Conservation (phyloP, 1,140 invertebrate species). For the Cheumatopsyche charites region DNA sequence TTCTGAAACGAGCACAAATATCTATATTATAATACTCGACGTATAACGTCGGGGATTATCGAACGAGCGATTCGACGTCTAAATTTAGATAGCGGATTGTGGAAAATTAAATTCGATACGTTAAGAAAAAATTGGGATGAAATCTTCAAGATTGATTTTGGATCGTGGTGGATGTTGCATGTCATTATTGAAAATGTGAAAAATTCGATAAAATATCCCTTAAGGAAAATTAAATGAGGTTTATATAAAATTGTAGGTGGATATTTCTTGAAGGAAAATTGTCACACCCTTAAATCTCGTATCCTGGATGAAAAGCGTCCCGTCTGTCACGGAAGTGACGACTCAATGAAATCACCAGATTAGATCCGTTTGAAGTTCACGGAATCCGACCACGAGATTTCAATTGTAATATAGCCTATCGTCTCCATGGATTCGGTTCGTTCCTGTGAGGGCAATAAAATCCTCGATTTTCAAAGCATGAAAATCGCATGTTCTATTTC, state of each 20-base stretch:
- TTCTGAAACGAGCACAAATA: background rate
- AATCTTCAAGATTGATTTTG: too few relatives aligned
- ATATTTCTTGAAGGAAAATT: too few relatives aligned
- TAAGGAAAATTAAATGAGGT: too few relatives aligned
- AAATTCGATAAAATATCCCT: too few relatives aligned
- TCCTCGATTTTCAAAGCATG: background rate
- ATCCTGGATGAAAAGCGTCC: background rate
- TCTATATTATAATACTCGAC: background rate
- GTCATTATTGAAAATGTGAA: too few relatives aligned
- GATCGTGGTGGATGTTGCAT: too few relatives aligned
- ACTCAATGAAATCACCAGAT: constrained; percentile 17
- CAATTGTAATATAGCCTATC: background rate
- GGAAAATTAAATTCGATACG: background rate
- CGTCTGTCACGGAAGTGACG: background rate
- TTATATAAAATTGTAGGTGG: too few relatives aligned
- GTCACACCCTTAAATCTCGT: too few relatives aligned
- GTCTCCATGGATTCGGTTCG: background rate
- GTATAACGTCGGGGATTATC: background rate
- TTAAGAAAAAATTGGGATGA: background rate
- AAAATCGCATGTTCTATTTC: background rate
- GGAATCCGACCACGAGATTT: background rate
- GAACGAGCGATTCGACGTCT: background rate
- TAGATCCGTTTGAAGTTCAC: constrained; percentile 9
- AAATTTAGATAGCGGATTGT: background rate
- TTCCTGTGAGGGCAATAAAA: background rate